Evolutionary conservation across 2,888 invertebrate species (phyloP), one percentile per base, ranked within the genome.

Genomic region (Platycheirus rosarum): DNA sequence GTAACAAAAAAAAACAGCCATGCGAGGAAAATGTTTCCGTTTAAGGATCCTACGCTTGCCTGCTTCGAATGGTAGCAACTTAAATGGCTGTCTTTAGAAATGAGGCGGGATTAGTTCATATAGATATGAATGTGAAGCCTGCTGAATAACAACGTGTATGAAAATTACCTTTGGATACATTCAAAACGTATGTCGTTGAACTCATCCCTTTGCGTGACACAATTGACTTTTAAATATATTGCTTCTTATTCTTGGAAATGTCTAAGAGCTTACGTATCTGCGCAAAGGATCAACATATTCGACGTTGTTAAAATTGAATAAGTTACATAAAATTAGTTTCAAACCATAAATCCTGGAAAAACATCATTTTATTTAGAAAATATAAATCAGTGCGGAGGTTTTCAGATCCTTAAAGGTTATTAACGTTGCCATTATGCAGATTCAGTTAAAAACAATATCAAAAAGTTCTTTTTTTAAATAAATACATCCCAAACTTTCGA

Each of bases 11-110:
- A 46, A 18, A 37, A 35, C 26, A 40, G 2, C 14, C 65, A 55
- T 73, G 65, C 48, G 29, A 74, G 51, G 11, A 44, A 49, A 60
- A 20, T 16, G 49, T 71, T 62, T 62, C 53, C 46, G 44, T 65
- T 37, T 32, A 13, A 57, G n/a, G 63, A 40, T 37, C 32, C 42
- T 16, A 74, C 23, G 49, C 37, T 29, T 32, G 37, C 20, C 4
- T n/a, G n/a, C n/a, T 68, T 6, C 2, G 42, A 51, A 62, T 32
- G 44, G 42, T 62, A 42, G 32, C 51, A 57, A 14, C 23, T 20
- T 57, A 51, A 49, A 69, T 60, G 14, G 23, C 23, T 55, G 29
- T 5, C 16, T 44, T 44, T 60, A n/a, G 29, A 60, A 60, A 42
- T 44, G 42, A 18, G 44, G 13, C 5, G 1, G n/a, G 60, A 42